phyloP scores from a whole-genome alignment of 1,140 invertebrate genomes.

The Zaprionus taronus region DNA sequence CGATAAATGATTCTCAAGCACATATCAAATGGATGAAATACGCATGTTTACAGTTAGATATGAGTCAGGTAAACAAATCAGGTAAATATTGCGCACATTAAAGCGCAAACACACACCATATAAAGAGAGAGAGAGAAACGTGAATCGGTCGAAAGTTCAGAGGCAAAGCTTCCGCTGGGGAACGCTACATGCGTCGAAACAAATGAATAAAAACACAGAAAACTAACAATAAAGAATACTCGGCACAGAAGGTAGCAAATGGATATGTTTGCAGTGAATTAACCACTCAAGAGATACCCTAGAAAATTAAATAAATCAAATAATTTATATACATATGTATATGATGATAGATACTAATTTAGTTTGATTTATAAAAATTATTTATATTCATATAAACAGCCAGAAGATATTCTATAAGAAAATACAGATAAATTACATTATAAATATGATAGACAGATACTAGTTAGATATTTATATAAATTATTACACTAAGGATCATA shows the following conservation, averaged over 20 bases:
- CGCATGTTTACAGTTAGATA: constrained; percentile 20
- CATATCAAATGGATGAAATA: constrained; percentile 23
- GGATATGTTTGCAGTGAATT: neutral
- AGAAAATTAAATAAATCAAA: neutral
- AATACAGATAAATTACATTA: neutral
- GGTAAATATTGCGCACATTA: constrained; percentile 52
- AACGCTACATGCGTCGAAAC: constrained; percentile 10
- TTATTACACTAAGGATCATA: no score
- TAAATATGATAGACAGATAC: no score
- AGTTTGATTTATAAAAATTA: no score
- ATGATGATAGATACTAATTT: no score
- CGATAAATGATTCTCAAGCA: neutral
- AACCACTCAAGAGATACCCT: constrained; percentile 17
- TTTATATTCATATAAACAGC: neutral
- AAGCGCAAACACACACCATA: constrained; percentile 46
- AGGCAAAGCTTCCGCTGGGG: constrained; percentile 65
- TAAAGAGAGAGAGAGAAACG: neutral
- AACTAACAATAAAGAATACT: constrained; percentile 61
- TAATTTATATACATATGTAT: no score
- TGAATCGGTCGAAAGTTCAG: constrained; percentile 61
- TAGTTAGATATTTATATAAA: no score
- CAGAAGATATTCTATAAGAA: constrained; percentile 2
- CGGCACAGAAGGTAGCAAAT: constrained; percentile 19
- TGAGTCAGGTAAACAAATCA: constrained; percentile 52
- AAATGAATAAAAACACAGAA: constrained; percentile 46